Evolutionary conservation across 2,888 invertebrate species (phyloP).

Genomic region (Meta bourneti): DNA sequence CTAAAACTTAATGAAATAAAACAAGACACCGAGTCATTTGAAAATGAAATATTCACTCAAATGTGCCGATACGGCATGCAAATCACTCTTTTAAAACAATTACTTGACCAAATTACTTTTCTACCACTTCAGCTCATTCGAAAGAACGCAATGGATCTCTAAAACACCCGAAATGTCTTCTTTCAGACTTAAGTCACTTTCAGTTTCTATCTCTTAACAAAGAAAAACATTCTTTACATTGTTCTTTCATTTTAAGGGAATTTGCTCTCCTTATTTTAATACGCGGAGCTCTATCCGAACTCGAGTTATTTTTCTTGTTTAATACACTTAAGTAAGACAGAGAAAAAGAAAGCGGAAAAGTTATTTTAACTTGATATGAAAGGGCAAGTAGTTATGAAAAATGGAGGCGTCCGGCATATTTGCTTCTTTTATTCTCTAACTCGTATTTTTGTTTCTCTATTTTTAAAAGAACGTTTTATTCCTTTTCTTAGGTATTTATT

Average conservation of each 20-base stretch:
- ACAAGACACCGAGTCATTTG: too few species aligned
- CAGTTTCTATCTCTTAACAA: too few species aligned
- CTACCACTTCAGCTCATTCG: constrained; percentile 7
- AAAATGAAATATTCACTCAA: too few species aligned
- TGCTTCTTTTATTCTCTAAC: not conserved
- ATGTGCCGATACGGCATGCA: too few species aligned
- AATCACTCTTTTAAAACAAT: too few species aligned
- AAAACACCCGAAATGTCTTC: not conserved
- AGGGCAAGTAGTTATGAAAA: constrained; percentile 32
- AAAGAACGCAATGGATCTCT: too few species aligned
- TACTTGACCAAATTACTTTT: too few species aligned
- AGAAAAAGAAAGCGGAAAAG: not conserved
- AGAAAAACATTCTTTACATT: not conserved
- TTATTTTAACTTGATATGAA: constrained; percentile 29
- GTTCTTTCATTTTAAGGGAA: not conserved
- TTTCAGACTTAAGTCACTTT: too few species aligned
- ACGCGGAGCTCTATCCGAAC: not conserved
- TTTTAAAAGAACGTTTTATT: constrained; percentile 10
- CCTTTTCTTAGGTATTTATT: not conserved
- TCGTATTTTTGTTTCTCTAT: not conserved
- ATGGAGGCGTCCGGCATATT: constrained; percentile 2
- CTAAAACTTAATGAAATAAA: too few species aligned
- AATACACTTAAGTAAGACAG: constrained; percentile 13
- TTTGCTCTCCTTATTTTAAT: not conserved
- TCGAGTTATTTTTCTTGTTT: constrained; percentile 23